phyloP scores from a whole-genome alignment of 2,113 vertebrate species.

The Callipepla squamata region DNA sequence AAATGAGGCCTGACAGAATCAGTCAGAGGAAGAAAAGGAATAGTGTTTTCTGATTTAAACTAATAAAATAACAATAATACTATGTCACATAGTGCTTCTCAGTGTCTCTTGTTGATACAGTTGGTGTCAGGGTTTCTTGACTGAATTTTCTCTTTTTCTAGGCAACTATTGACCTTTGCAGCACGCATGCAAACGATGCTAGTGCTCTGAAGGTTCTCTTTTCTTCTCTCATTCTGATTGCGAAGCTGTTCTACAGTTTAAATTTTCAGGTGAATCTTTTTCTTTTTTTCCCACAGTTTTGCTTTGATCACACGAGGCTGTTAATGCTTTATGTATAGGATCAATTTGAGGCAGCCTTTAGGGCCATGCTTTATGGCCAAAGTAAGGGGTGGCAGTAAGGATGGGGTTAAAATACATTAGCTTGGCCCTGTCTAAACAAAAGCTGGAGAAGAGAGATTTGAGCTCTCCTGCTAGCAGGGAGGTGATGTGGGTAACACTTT shows the following conservation, averaged over 20 bases:
- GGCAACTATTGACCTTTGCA: slow-evolving; percentile 97
- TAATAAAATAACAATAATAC: not conserved
- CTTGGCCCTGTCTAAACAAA: not conserved
- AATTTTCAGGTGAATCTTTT: slow-evolving; percentile 91
- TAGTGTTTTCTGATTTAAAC: not conserved
- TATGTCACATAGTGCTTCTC: not conserved
- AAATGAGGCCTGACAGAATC: not conserved
- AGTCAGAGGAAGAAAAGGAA: not conserved
- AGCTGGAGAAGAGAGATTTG: not conserved
- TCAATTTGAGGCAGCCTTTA: not conserved
- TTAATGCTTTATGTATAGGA: not conserved
- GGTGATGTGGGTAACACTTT: not conserved
- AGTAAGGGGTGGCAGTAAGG: not conserved
- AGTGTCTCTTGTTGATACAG: not conserved
- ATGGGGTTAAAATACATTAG: not conserved
- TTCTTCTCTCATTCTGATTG: slow-evolving; percentile 95
- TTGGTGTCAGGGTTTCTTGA: not conserved
- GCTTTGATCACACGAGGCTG: not conserved
- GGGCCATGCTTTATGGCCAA: not conserved
- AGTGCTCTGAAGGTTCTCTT: slow-evolving; percentile 96
- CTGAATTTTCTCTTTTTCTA: slow-evolving; percentile 63
- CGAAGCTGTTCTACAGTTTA: slow-evolving; percentile 98
- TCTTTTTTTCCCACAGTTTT: not conserved
- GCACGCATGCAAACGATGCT: slow-evolving; percentile 91
- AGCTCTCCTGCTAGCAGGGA: not conserved